Evolutionary conservation across 2,888 invertebrate species (phyloP).

Genomic region (Coecobrya sp.): DNA sequence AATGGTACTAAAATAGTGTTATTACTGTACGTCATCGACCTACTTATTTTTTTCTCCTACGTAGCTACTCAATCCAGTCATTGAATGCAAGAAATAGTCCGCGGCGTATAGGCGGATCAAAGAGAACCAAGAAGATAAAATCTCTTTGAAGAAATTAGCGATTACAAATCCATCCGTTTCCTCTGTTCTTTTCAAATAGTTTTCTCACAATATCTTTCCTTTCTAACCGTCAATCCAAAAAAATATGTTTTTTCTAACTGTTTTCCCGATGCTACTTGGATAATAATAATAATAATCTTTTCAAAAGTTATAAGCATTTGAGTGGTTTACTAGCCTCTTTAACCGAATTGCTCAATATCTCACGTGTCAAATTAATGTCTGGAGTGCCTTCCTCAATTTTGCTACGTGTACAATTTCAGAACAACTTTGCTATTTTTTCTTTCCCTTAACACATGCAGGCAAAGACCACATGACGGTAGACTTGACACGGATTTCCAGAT

Average conservation of each 20-base stretch:
- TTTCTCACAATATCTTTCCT: neutral
- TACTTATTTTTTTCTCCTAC: too few species aligned
- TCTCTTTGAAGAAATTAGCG: neutral
- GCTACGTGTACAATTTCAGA: conserved; percentile 6
- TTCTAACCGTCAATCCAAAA: neutral
- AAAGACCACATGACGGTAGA: neutral
- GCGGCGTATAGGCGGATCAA: too few species aligned
- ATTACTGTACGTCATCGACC: too few species aligned
- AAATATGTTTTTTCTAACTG: neutral
- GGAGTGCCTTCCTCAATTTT: conserved; percentile 34
- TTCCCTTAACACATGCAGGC: neutral
- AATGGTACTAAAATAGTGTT: too few species aligned
- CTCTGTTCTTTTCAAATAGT: neutral
- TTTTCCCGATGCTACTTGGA: neutral
- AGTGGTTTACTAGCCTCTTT: conserved; percentile 25
- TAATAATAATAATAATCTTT: conserved; percentile 27
- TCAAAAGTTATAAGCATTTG: neutral
- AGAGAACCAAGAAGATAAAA: neutral
- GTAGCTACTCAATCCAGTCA: too few species aligned
- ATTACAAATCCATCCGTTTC: neutral
- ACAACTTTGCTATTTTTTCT: neutral
- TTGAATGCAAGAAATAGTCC: too few species aligned
- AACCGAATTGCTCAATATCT: conserved; percentile 43
- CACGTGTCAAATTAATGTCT: conserved; percentile 71
- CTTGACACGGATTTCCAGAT: neutral